phyloP scores from a whole-genome alignment of 2,113 vertebrate species.

The Piprites chloris region DNA sequence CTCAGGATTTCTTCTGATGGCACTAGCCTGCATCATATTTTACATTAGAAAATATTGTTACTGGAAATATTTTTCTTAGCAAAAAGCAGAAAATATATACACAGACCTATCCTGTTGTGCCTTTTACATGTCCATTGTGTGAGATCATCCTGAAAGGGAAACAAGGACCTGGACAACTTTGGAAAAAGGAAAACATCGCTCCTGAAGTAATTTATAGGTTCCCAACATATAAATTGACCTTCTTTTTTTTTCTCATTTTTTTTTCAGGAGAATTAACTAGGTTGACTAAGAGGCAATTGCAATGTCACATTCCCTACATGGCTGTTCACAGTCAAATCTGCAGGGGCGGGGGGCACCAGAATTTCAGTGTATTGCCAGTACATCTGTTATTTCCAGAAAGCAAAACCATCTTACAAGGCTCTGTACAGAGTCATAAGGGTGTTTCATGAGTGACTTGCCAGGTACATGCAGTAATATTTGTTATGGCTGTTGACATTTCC shows the following conservation, averaged over 20 bases:
- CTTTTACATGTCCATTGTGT: background rate
- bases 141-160: background rate
- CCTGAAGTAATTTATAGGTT: background rate
- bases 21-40: background rate
- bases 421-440: background rate
- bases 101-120: background rate
- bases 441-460: constrained; percentile 45
- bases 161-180: background rate
- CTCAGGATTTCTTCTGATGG: background rate
- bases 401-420: constrained; percentile 2
- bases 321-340: background rate
- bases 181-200: background rate
- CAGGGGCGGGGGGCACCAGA: fast-evolving
- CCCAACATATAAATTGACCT: background rate
- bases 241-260: background rate
- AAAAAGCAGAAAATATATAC: background rate
- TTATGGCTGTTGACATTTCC: constrained; percentile 29
- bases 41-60: background rate
- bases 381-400: constrained; percentile 3
- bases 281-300: background rate
- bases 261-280: background rate
- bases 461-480: constrained; percentile 28
- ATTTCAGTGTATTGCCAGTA: background rate
- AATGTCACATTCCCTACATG: background rate
- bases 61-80: background rate